Conservation (phyloP, 2,113 vertebrate species). For the Notothenia coriiceps region DNA sequence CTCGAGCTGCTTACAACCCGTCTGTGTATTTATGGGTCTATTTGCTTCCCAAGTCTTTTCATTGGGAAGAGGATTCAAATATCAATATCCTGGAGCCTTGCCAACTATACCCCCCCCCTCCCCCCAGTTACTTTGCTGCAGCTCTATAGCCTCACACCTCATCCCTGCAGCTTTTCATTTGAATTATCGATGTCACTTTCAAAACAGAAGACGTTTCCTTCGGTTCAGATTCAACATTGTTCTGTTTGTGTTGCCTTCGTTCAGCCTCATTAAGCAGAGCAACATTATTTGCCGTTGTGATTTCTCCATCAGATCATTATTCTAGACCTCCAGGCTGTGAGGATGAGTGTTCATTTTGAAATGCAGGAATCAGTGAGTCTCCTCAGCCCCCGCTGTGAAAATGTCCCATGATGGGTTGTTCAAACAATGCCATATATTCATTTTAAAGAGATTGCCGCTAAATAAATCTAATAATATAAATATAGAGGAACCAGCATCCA, state of each 20-base stretch:
- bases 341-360: too few species aligned
- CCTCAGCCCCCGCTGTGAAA: too few species aligned
- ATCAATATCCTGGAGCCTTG: conserved; percentile 52
- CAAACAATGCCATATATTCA: neutral
- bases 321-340: too few species aligned
- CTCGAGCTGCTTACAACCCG: conserved; percentile 31
- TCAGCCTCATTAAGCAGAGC: conserved; percentile 46
- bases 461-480: neutral
- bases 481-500: neutral
- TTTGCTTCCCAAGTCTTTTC: conserved; percentile 52
- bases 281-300: conserved; percentile 24
- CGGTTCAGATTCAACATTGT: conserved; percentile 19
- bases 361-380: conserved; percentile 19
- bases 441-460: neutral
- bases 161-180: conserved; percentile 24
- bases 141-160: neutral
- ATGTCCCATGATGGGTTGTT: neutral
- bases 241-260: conserved; percentile 31
- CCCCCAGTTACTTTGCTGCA: neutral
- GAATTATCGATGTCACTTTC: conserved; percentile 43
- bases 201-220: conserved; percentile 27
- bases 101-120: neutral
- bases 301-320: too few species aligned
- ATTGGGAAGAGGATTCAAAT: conserved; percentile 59
- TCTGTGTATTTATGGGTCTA: conserved; percentile 51